These are phyloP conservation scores for Sisor rabdophorus DNA, from an alignment of 2,113 vertebrate genomes.

Conservation along the genomic window DNA sequence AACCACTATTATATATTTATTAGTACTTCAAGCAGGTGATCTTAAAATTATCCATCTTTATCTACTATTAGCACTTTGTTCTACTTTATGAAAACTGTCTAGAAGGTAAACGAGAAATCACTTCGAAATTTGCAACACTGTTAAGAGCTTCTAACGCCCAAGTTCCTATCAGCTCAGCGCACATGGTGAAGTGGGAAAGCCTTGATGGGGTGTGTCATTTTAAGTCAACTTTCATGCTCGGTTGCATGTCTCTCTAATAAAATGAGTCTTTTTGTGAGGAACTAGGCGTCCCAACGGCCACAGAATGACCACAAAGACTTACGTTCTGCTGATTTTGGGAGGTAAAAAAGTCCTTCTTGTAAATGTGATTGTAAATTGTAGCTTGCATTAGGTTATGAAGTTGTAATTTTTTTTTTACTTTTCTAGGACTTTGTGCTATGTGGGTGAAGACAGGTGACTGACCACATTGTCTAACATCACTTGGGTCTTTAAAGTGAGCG, in stretches of 20 bases:
- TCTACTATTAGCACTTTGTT: no score
- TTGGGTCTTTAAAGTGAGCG: background rate
- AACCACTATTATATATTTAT: no score
- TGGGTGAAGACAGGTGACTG: constrained; percentile 25
- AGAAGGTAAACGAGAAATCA: no score
- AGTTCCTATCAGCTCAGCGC: constrained; percentile 59
- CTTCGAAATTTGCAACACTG: background rate
- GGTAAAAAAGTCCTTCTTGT: constrained; percentile 11
- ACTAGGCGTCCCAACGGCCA: no score
- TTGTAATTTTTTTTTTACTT: background rate
- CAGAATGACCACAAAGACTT: constrained; percentile 13
- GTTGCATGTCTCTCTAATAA: background rate
- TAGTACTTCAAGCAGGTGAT: no score
- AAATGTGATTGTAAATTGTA: background rate
- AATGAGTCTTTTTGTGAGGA: background rate
- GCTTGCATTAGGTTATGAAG: background rate
- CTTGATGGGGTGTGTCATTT: constrained; percentile 15
- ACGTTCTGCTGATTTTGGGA: constrained; percentile 15
- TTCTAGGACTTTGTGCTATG: constrained; percentile 13
- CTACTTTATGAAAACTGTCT: no score
- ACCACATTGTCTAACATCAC: background rate
- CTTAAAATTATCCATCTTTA: no score
- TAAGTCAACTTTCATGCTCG: constrained; percentile 6
- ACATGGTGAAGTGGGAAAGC: constrained; percentile 44
- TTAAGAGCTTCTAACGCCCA: background rate